Base-by-base conservation (phyloP, 2,113 vertebrate genomes). In the Physeter macrocephalus region DNA sequence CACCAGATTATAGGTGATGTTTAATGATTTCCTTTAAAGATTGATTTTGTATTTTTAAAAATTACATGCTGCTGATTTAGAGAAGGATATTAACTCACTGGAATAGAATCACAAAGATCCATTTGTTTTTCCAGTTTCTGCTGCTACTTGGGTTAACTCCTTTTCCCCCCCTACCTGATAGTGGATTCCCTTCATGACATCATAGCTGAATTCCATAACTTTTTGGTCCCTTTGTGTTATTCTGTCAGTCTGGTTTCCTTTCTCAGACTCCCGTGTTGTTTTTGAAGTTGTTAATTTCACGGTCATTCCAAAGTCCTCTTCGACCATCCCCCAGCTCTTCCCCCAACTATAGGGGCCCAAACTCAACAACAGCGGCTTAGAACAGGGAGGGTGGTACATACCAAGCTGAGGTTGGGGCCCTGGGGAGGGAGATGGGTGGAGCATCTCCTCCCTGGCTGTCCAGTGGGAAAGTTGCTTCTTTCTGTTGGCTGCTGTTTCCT, bases 161-260 rank as follows among this genome's bases (percentile, higher is more conserved):
- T 64, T 39, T n/a, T 0, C 2, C 34, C 8, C 6, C 2, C 7
- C 36, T 4, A 18, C 4, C 5, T 31, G 7, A 31, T 8, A 6
- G 11, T 27, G 17, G 34, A 29, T 31, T 62, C 34, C 31, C 41
- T 39, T 57, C 11, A 11, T 0, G 54, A 43, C 2, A 5, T 10
- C 34, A 6, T 12, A 18, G 6, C 3, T 54, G 59, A 69, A 61
- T 61, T 77, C 61, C 23, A 23, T 13, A 10, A 64, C 20, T 64
- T 39, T 80, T 54, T 31, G 67, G 31, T 39, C 25, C 80, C 2
- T 61, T 89, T 52, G 13, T 34, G 77, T 39, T 71, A 31, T 39
- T 10, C 41, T 12, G 29, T 69, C 11, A 36, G 6, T 34, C 27
- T 59, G 75, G 49, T 9, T 61, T n/a, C 25, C 12, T 31, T 81